phyloP scores from a whole-genome alignment of 1,140 invertebrate genomes.

The Camponotus vicinus region DNA sequence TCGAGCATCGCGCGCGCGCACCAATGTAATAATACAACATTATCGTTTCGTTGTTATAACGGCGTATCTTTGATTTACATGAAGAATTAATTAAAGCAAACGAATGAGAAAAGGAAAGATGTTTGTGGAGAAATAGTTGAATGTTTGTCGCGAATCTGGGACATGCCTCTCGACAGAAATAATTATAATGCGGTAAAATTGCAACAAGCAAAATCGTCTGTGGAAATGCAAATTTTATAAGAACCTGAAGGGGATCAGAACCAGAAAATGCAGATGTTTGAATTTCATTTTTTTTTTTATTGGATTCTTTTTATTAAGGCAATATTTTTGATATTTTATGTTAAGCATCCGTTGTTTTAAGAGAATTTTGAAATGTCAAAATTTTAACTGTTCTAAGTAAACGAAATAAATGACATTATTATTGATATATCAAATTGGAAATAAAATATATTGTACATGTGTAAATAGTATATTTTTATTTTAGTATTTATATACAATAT shows the following conservation, averaged over 20 bases:
- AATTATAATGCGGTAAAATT: constrained; percentile 1
- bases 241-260: neutral
- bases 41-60: constrained; percentile 21
- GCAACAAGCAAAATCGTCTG: neutral
- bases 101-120: neutral
- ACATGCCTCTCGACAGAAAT: neutral
- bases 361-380: neutral
- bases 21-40: constrained; percentile 71
- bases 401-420: neutral
- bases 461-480: too few species aligned
- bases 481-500: too few species aligned
- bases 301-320: neutral
- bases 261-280: neutral
- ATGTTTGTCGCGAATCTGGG: constrained; percentile 31
- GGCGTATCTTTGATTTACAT: neutral
- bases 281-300: neutral
- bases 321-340: neutral
- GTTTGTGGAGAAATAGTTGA: constrained; percentile 34
- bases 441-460: neutral
- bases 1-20: neutral
- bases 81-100: constrained; percentile 2
- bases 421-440: neutral
- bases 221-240: constrained; percentile 9
- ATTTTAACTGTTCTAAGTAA: neutral
- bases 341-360: neutral